Evolutionary conservation across 2,797 vertebrate genomes (phyloP).

Genomic region (Danio tinwini): DNA sequence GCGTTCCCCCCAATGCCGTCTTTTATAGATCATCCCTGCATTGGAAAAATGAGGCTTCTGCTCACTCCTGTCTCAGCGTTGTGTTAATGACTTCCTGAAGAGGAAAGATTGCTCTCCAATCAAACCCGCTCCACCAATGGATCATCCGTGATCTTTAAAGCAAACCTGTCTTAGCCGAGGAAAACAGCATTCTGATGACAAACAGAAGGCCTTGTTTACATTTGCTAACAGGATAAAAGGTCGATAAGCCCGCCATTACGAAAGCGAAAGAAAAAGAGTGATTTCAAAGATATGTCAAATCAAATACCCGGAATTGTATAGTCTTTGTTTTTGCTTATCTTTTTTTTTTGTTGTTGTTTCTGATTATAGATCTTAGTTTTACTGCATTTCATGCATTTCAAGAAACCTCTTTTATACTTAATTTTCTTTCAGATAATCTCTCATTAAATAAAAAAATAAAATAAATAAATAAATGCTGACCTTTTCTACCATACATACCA

Average conservation of each 20-base stretch:
- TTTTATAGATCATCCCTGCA: constrained; percentile 58
- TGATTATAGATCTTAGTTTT: neutral
- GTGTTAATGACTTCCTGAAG: constrained; percentile 65
- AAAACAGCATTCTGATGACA: constrained; percentile 50
- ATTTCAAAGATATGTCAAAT: constrained; percentile 33
- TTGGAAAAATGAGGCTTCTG: constrained; percentile 53
- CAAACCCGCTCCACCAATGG: constrained; percentile 43
- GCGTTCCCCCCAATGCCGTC: constrained; percentile 26
- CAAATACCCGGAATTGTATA: constrained; percentile 57
- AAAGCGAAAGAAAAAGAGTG: neutral
- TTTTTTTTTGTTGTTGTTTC: neutral
- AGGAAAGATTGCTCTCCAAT: constrained; percentile 52
- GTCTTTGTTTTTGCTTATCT: constrained; percentile 51
- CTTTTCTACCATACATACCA: too few relatives aligned
- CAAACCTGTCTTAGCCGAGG: constrained; percentile 55
- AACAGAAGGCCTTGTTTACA: constrained; percentile 54
- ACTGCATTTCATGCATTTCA: neutral
- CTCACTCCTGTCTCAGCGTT: constrained; percentile 34
- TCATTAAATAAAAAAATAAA: too few relatives aligned
- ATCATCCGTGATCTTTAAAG: constrained; percentile 55
- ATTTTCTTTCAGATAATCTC: neutral
- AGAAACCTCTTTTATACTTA: neutral
- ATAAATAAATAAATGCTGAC: too few relatives aligned
- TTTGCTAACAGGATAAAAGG: constrained; percentile 55
- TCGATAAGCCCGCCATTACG: constrained; percentile 57